phyloP scores from a whole-genome alignment of 2,113 vertebrate species.

The Hepsetus odoe region DNA sequence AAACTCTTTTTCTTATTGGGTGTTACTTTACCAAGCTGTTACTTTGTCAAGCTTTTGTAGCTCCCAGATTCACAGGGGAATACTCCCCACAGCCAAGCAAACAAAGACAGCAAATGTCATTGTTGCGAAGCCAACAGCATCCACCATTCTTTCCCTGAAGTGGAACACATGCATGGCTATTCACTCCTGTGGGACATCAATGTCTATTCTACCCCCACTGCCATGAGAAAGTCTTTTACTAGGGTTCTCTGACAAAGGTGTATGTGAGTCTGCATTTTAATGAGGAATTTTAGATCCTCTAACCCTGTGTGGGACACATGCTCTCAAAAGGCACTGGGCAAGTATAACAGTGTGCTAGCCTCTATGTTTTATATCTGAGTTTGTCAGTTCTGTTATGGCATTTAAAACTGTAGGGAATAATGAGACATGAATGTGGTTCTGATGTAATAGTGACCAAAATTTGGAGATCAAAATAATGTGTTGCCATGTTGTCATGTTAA shows the following conservation, averaged over 20 bases:
- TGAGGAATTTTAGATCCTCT: conserved; percentile 14
- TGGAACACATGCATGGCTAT: conserved; percentile 2
- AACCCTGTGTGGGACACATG: neutral
- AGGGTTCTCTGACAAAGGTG: neutral
- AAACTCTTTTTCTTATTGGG: conserved; percentile 6
- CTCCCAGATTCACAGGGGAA: conserved; percentile 19
- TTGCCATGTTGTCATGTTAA: too few species aligned
- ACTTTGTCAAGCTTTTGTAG: neutral
- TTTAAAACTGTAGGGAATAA: too few species aligned
- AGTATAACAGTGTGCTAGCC: too few species aligned
- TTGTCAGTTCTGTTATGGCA: too few species aligned
- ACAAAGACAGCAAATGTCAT: conserved; percentile 40
- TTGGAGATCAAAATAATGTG: too few species aligned
- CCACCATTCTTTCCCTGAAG: neutral
- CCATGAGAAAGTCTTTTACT: conserved; percentile 18
- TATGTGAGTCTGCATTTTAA: conserved; percentile 33
- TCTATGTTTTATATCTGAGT: too few species aligned
- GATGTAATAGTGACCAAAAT: too few species aligned
- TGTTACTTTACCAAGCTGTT: conserved; percentile 23
- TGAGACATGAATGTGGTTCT: too few species aligned
- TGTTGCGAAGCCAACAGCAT: neutral
- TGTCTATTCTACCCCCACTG: neutral
- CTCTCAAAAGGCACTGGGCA: too few species aligned
- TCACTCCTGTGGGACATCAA: neutral
- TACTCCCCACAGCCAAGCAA: conserved; percentile 26